phyloP scores from a whole-genome alignment of 1,140 invertebrate species.

The Yoshiicerus persimilis region DNA sequence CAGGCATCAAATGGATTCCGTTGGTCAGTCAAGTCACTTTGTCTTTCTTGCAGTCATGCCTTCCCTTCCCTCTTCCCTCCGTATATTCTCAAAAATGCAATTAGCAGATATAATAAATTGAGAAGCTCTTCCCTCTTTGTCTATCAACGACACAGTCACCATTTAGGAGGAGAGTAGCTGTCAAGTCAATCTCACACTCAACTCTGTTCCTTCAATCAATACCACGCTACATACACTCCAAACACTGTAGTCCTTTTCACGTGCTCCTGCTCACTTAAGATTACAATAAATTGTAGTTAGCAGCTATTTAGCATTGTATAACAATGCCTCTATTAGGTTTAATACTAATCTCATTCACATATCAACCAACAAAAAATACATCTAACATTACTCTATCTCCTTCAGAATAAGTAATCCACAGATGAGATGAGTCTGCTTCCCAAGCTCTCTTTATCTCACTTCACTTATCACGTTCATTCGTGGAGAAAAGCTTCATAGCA shows the following conservation, averaged over 20 bases:
- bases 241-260: too few relatives aligned
- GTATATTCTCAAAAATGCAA: neutral
- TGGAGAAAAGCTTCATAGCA: neutral
- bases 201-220: neutral
- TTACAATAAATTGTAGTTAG: too few relatives aligned
- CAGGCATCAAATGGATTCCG: neutral
- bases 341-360: too few relatives aligned
- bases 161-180: neutral
- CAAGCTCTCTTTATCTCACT: neutral
- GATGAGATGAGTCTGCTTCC: neutral
- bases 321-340: too few relatives aligned
- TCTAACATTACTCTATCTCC: too few relatives aligned
- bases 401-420: too few relatives aligned
- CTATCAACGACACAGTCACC: neutral
- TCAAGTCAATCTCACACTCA: neutral
- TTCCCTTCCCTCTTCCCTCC: too few relatives aligned
- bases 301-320: too few relatives aligned
- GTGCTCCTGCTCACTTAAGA: too few relatives aligned
- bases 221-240: neutral
- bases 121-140: conserved; percentile 12
- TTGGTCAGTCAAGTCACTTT: neutral
- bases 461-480: neutral
- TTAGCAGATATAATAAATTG: conserved; percentile 4
- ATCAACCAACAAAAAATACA: too few relatives aligned
- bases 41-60: neutral